Conservation (phyloP, 1,140 invertebrate species). For the Solenopsis invicta region DNA sequence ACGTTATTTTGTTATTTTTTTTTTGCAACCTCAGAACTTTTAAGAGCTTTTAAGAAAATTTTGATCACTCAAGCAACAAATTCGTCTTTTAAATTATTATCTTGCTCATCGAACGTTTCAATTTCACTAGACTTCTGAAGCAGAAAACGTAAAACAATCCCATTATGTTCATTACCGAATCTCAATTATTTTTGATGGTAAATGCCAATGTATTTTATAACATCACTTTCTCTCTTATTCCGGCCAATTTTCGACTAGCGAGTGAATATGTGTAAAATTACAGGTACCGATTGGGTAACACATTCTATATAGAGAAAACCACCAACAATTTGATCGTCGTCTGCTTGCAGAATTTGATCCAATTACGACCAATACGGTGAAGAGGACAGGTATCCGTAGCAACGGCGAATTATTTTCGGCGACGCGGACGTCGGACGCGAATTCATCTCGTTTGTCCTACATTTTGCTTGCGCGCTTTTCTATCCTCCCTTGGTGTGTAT, state of each 20-base stretch:
- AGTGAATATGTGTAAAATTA: conserved; percentile 25
- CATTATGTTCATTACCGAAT: conserved; percentile 15
- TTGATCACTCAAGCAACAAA: not conserved
- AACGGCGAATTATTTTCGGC: conserved; percentile 59
- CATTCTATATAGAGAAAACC: conserved; percentile 43
- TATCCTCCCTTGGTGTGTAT: not conserved
- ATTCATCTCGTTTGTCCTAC: conserved; percentile 10
- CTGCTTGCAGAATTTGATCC: conserved; percentile 33
- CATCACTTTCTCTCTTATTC: not conserved
- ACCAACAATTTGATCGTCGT: conserved; percentile 27
- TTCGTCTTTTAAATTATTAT: conserved; percentile 1
- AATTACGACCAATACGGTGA: conserved; percentile 43
- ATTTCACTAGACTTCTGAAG: conserved; percentile 11
- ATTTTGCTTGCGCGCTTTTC: conserved; percentile 22
- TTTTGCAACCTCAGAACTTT: not conserved
- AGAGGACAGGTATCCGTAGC: conserved; percentile 23
- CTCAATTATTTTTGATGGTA: not conserved
- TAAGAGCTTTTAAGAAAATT: not conserved
- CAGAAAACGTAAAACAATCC: not conserved
- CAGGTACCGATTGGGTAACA: not conserved
- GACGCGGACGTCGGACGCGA: conserved; percentile 31
- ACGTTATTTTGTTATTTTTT: not conserved
- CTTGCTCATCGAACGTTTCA: not conserved
- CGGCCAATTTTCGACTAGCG: not conserved
- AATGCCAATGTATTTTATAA: conserved; percentile 3